A percentile compares a stretch with the other conserved stretches of the same genome.
These are phyloP conservation scores for Spinus pinus DNA, from an alignment of 2,797 vertebrate species.

Conservation along the genomic window DNA sequence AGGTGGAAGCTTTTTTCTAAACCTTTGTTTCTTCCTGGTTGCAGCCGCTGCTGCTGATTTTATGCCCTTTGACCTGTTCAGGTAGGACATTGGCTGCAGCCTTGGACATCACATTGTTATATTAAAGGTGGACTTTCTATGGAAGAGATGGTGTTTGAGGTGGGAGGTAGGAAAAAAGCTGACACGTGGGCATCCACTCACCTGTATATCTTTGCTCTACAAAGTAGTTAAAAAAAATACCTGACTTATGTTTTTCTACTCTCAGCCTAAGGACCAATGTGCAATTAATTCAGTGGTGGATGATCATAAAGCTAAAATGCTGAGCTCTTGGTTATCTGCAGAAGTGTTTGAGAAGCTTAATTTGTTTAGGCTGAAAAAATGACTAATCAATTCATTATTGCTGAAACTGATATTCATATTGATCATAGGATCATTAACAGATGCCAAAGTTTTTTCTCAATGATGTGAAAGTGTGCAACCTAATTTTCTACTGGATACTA, in stretches of 20 bases:
- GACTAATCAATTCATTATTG: neutral
- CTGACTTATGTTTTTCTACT: neutral
- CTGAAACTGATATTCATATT: neutral
- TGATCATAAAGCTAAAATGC: neutral
- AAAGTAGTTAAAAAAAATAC: neutral
- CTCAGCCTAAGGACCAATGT: neutral
- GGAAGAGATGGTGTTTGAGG: neutral
- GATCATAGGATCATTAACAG: neutral
- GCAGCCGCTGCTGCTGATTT: neutral
- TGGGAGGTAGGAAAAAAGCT: neutral
- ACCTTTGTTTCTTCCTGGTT: neutral
- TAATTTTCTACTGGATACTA: neutral
- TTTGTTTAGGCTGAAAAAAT: neutral
- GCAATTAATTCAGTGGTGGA: neutral
- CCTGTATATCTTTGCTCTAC: neutral
- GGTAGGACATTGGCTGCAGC: neutral
- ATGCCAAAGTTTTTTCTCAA: neutral
- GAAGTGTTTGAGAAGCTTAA: neutral
- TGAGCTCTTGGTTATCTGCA: neutral
- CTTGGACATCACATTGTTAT: neutral
- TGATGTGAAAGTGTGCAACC: neutral
- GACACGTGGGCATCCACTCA: accelerated
- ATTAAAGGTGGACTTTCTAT: neutral
- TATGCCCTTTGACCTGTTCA: neutral
- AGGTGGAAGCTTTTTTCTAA: neutral